Evolutionary conservation across 2,113 vertebrate species (phyloP), one percentile per base, ranked within the genome.

Genomic region (Nycticebus coucang): DNA sequence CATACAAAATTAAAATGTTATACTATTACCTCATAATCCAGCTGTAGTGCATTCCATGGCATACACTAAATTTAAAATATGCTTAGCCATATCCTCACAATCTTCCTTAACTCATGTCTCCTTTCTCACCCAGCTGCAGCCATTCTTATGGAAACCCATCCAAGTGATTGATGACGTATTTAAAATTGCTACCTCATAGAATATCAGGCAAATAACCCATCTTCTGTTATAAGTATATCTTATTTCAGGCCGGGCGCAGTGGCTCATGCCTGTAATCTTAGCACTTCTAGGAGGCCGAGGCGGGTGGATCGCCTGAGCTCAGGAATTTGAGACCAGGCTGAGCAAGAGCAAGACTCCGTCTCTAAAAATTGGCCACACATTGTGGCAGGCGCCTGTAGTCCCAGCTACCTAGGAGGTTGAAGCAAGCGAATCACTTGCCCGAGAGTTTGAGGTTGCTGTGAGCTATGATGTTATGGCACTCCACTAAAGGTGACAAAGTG

Each of bases 61-160:
- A 89, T 33, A 95, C 18, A 57, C 6, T 77, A 74, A 82, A 83
- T 92, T 95, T 93, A 93, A 93, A 93, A 45, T 86, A 92, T 83
- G 17, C 57, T 18, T 92, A 96, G 79, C 10, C 15, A 53, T 68
- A 93, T 6, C 15, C 50, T 87, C 79, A 83, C 2, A 71, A 69
- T 95, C 87, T 50, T 81, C 75, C 6, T 75, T 75, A 35, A 13
- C 14, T 37, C 22, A 59, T 8, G 50, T 87, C 82, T 92, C 53
- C 79, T 86, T 93, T 15, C 3, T 97, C 35, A 64, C 35, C 5
- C 21, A 71, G 19, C 87, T 87, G 69, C 2, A 80, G 59, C 53
- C 35, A 84, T 91, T 94, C 33, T 33, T 71, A 87, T 10, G 13
- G 15, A 96, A 87, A 60, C 9, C 26, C 33, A 81, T 66, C 2